Conservation (phyloP, 2,797 vertebrate genomes). For the Tamandua tetradactyla region DNA sequence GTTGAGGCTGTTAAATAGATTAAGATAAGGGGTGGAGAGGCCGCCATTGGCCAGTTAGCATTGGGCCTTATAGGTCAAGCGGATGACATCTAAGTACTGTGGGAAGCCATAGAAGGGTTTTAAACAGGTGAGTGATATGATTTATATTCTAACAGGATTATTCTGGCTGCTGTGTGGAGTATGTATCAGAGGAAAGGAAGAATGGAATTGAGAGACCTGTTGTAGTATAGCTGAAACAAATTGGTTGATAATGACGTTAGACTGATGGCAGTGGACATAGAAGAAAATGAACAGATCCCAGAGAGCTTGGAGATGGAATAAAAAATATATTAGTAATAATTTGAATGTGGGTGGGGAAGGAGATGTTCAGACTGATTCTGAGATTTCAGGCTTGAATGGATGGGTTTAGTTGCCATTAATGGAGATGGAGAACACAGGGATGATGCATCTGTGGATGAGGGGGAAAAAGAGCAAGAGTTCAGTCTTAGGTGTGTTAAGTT, state of each 20-base stretch:
- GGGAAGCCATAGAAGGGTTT: background rate
- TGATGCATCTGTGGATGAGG: background rate
- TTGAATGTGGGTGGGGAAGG: background rate
- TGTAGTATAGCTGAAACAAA: background rate
- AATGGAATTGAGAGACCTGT: background rate
- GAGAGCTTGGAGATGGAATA: background rate
- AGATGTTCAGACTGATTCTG: background rate
- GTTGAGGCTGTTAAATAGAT: background rate
- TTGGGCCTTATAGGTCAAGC: background rate
- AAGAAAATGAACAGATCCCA: background rate
- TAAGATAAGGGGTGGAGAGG: background rate
- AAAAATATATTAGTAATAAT: background rate
- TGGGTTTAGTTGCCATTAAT: background rate
- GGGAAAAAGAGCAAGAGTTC: background rate
- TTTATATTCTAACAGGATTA: background rate
- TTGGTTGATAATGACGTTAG: background rate
- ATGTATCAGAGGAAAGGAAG: background rate
- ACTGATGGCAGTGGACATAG: background rate
- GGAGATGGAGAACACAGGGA: background rate
- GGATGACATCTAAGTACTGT: background rate
- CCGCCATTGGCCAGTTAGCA: background rate
- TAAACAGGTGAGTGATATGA: background rate
- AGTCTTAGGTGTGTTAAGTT: background rate
- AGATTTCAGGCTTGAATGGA: background rate
- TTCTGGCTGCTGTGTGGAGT: background rate